Evolutionary conservation across 2,888 invertebrate genomes (phyloP), one percentile per base, ranked within the genome.

Genomic region (Athalia rosae): DNA sequence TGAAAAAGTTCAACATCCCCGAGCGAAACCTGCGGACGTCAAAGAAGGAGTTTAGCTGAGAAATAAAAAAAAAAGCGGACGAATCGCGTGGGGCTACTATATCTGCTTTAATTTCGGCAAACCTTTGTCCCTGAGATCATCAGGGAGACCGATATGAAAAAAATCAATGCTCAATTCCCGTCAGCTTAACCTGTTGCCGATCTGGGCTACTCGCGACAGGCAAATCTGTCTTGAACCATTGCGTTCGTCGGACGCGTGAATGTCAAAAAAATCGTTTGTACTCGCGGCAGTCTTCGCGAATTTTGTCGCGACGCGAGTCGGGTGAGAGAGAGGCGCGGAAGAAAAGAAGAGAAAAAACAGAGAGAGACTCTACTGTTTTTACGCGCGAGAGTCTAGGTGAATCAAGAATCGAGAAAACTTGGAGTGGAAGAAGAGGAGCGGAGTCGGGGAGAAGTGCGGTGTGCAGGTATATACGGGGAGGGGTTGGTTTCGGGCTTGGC

Each of bases 401-500:
- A 41, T 13, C 3, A 28, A 4, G 58, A 58, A 45, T 13, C 7
- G 45, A 71, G 71, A 45, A 71, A 58, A 58, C 56, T 56, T 45
- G 50, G 11, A 15, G 71, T 9, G 74, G 28, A 78, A 78, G 78
- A 74, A 76, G 76, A 64, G 74, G 76, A 64, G 74, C 56, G 76
- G 56, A 76, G 48, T 62, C 64, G 56, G 76, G 13, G 6, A 61
- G 59, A 64, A 76, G 15, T 58, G 13, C 43, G 53, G 48, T 77
- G n/a, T 28, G 28, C 28, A 28, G 28, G 28, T 28, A 28, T 28
- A 28, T 28, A n/a, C n/a, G 28, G 81, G 81, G 78, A 80, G 82
- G 79, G 82, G 81, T 79, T 83, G 80, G n/a, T n/a, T 76, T 77
- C 76, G 79, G 66, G 61, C 59, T 69, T 53, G 61, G 77, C 78